A percentile compares a stretch with the other conserved stretches of the same genome.
phyloP scores from a whole-genome alignment of 2,113 vertebrate genomes.

The Muntiacus reevesi region DNA sequence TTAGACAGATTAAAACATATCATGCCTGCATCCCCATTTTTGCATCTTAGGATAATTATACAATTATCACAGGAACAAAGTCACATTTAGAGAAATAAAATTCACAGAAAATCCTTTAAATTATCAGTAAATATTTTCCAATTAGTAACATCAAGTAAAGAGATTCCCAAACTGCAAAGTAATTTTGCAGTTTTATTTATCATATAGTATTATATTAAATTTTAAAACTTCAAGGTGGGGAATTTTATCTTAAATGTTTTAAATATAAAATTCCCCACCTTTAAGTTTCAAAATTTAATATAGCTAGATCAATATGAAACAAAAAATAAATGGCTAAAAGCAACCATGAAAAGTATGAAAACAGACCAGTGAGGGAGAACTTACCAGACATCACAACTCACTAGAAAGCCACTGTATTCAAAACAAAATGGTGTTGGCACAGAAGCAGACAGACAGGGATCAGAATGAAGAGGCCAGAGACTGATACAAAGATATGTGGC shows the following conservation, averaged over 20 bases:
- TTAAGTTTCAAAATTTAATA: slow-evolving; percentile 16
- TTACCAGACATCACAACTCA: slow-evolving; percentile 51
- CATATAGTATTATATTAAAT: neutral
- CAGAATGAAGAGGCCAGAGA: neutral
- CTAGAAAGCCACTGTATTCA: slow-evolving; percentile 15
- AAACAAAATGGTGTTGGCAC: neutral
- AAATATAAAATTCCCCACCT: neutral
- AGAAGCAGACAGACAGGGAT: neutral
- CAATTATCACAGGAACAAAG: neutral
- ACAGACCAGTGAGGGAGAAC: neutral
- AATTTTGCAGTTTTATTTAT: neutral
- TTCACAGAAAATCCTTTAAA: neutral
- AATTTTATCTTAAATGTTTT: neutral
- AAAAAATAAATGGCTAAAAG: neutral
- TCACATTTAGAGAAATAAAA: slow-evolving; percentile 6
- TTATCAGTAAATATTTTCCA: neutral
- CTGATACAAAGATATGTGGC: neutral
- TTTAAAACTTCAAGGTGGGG: neutral
- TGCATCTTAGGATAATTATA: neutral
- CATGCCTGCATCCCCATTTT: neutral
- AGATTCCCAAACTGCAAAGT: neutral
- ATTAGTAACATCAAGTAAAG: neutral
- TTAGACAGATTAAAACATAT: neutral
- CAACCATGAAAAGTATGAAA: neutral
- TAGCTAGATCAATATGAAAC: neutral